phyloP scores from a whole-genome alignment of 2,113 vertebrate genomes.

The Rostratula benghalensis region DNA sequence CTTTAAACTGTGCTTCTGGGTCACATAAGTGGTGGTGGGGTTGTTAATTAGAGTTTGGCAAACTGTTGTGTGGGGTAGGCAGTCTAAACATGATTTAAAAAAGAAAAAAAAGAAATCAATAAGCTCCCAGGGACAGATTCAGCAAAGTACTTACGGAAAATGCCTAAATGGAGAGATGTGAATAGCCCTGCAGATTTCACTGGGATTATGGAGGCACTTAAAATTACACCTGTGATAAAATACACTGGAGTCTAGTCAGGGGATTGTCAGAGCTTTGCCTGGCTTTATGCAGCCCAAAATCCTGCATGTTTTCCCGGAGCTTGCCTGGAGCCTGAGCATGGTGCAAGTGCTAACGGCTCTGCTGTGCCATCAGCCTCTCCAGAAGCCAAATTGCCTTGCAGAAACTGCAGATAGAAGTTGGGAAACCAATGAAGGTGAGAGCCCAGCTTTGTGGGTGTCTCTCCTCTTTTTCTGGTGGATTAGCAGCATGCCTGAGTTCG shows the following conservation, averaged over 20 bases:
- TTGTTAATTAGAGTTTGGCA: conserved; percentile 21
- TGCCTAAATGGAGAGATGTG: not conserved
- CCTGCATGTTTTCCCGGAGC: not conserved
- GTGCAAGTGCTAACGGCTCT: not conserved
- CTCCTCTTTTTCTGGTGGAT: not conserved
- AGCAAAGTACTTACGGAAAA: not conserved
- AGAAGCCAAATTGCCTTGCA: not conserved
- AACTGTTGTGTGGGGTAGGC: not conserved
- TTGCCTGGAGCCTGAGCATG: fast-evolving
- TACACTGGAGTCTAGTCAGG: not conserved
- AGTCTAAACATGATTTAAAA: not conserved
- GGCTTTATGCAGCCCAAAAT: not conserved
- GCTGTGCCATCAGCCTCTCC: not conserved
- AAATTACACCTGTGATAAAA: not conserved
- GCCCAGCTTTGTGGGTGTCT: fast-evolving
- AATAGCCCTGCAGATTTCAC: not conserved
- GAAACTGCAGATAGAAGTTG: not conserved
- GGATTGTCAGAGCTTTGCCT: not conserved
- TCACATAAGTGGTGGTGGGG: not conserved
- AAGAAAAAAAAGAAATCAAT: not conserved
- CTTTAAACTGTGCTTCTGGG: conserved; percentile 29
- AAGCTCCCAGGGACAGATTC: not conserved
- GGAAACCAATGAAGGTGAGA: not conserved
- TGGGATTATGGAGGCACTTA: not conserved
- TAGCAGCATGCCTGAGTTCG: fast-evolving